Evolutionary conservation across 64 coral and sea anemone genomes (phyloP).

Genomic region (Hydrozoanthus tunicans): DNA sequence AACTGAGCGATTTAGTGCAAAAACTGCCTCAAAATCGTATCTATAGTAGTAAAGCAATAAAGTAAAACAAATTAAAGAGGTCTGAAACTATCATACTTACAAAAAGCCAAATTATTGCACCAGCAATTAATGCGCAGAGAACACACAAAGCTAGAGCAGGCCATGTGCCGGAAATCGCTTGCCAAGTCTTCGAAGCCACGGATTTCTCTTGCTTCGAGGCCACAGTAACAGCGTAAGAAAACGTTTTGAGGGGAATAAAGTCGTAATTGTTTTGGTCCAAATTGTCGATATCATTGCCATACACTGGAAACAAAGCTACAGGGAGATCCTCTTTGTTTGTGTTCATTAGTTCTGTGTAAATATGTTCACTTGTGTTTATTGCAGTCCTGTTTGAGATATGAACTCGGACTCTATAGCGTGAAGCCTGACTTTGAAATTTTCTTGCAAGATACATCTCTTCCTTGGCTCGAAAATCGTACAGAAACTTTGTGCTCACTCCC

Average conservation of each 20-base stretch:
- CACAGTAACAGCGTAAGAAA: background rate
- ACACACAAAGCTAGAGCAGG: background rate
- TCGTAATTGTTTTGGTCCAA: background rate
- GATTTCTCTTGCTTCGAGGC: background rate
- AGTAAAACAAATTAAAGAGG: background rate
- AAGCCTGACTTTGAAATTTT: background rate
- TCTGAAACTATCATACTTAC: background rate
- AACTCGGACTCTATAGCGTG: background rate
- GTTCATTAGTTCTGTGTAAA: background rate
- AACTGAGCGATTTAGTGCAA: no score
- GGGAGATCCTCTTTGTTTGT: background rate
- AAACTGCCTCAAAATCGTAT: no score
- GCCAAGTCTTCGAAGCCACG: background rate
- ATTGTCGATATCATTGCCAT: background rate
- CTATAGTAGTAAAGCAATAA: no score
- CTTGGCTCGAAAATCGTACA: background rate
- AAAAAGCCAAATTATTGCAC: background rate
- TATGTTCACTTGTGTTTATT: background rate
- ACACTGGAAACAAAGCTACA: background rate
- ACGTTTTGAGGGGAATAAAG: background rate
- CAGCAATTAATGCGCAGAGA: conserved; percentile 6
- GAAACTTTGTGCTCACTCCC: background rate
- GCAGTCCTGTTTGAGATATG: background rate
- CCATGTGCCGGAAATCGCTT: background rate
- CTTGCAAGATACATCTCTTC: background rate